Evolutionary conservation across 2,888 invertebrate genomes (phyloP).

Genomic region (Mesorhabditis spiculigera): DNA sequence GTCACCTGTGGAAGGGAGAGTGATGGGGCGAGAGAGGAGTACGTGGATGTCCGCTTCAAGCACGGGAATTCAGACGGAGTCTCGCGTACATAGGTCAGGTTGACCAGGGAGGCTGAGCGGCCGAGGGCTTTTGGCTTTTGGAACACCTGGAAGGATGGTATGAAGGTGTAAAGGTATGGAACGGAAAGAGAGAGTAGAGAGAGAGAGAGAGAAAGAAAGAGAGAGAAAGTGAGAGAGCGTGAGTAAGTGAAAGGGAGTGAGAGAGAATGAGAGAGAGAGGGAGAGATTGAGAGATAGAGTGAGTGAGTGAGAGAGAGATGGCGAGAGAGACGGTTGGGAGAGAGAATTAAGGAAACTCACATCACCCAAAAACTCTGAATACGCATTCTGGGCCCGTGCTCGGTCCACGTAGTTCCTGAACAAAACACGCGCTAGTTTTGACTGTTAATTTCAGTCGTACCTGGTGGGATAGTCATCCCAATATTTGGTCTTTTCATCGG

Average conservation of each 20-base stretch:
- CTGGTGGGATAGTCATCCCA: slow-evolving; percentile 41
- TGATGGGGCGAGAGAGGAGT: slow-evolving; percentile 55
- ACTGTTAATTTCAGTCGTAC: not conserved
- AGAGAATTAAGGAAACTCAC: not conserved
- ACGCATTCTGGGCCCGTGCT: slow-evolving; percentile 51
- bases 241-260: too few species aligned
- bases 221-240: too few species aligned
- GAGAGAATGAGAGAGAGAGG: too few species aligned
- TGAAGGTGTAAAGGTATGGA: too few species aligned
- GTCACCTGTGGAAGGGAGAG: slow-evolving; percentile 47
- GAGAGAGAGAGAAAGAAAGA: too few species aligned
- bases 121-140: slow-evolving; percentile 50
- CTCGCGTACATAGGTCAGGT: slow-evolving; percentile 53
- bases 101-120: slow-evolving; percentile 54
- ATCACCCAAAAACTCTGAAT: slow-evolving; percentile 37
- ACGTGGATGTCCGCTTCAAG: slow-evolving; percentile 36
- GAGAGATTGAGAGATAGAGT: too few species aligned
- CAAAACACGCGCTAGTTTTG: not conserved
- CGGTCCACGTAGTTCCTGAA: slow-evolving; percentile 52
- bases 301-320: too few species aligned
- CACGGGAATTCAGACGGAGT: slow-evolving; percentile 32
- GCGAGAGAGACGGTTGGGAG: too few species aligned
- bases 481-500: slow-evolving; percentile 54
- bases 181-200: too few species aligned
- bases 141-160: not conserved